Evolutionary conservation across 2,113 vertebrate species (phyloP), one percentile per base, ranked within the genome.

Genomic region (Rhinichthys klamathensis): DNA sequence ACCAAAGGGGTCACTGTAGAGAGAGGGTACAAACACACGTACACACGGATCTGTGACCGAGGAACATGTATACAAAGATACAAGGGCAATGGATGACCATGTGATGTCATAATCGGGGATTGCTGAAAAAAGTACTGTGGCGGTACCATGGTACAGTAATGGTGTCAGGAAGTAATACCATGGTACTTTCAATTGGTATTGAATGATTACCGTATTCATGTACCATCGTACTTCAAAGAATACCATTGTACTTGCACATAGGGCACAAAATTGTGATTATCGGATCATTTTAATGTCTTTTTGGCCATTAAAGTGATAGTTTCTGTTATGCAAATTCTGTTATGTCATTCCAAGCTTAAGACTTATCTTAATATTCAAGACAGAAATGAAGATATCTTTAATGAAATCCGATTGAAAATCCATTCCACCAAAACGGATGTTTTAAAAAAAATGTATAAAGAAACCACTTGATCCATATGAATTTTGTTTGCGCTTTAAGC

Each of bases 1-100:
- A 76, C 85, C 78, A 87, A 86, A 82, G 85, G 89, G 91, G 91
- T 93, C 92, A 90, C 90, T 73, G 72, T 80, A 82, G 85, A 89
- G 89, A 87, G 86, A 87, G 86, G 65, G 84, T 76, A 77, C 74
- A 85, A 41, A 83, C 82, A 78, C 73, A 56, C 85, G 72, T 76
- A 80, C 85, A 82, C 84, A 72, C 84, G 74, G 72, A 85, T 46
- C n/a, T 70, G 21, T 25, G 35, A 70, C 54, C 18, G 15, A 60
- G 46, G 32, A 77, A 15, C 67, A 7, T 85, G 30, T 87, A 23
- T 61, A 72, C 76, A 54, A 23, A 77, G 12, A 25, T 41, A 83
- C 38, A 46, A 12, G 18, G 44, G 38, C 25, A 25, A 46, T 27
- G 15, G 38, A 81, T 63, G 60, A 27, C 41, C 32, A 80, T 81